Evolutionary conservation across 2,113 vertebrate species (phyloP), one percentile per base, ranked within the genome.

Genomic region (Ifrita kowaldi): DNA sequence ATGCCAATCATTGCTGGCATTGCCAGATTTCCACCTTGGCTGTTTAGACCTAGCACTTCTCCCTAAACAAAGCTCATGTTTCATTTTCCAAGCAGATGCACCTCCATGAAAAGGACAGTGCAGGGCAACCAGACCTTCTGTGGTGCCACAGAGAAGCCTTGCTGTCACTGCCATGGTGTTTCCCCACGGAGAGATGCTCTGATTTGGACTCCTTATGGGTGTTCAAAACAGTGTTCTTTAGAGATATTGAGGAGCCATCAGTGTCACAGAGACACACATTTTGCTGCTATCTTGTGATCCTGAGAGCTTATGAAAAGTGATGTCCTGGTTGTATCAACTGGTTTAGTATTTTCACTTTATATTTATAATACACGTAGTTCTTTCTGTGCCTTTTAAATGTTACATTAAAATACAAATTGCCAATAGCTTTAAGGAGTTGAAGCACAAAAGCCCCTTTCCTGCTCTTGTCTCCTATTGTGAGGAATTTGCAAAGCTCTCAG

Each of bases 401-500:
- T 94, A 56, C 85, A 78, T 94, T 92, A 90, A 87, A 96, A 93
- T 84, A 94, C 42, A 75, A 80, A 95, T 67, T 89, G 84, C 68
- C 71, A 93, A 23, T 80, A 46, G 76, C 88, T 81, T 75, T 70
- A 80, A 80, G 67, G 71, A 56, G 75, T 11, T 30, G 50, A 64
- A 79, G 87, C 53, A 83, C 69, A 91, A 90, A 96, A 89, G 56
- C 73, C 47, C 52, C 77, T 89, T 65, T 76, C 50, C 80, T 85
- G 67, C 56, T 93, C 77, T 92, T 87, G 64, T 92, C 78, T 95
- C 87, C 87, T 92, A 46, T 71, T 41, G 4, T 87, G 86, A 95
- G 71, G 92, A 95, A 96, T 93, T 93, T 57, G 7, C 57, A 94
- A 94, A 96, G 67, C 94, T 97, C 86, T 94, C 71, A 86, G 90